Conservation (phyloP, 2,888 invertebrate species). For the Nudaria mundana region DNA sequence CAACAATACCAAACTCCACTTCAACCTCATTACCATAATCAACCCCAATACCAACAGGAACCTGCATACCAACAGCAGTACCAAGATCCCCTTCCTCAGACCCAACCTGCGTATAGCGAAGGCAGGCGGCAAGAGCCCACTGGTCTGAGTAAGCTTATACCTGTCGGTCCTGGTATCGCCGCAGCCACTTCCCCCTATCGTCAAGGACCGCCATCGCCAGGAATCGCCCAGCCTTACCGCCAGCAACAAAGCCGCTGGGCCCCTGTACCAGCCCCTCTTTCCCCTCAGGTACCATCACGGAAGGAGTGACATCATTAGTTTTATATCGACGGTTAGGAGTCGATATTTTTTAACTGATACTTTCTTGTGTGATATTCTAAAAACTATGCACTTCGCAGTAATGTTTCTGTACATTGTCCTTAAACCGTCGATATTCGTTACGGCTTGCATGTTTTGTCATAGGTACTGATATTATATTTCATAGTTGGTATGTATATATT, state of each 20-base stretch:
- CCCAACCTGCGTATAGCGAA: constrained; percentile 56
- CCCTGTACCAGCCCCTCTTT: constrained; percentile 71
- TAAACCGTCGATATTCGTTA: constrained; percentile 26
- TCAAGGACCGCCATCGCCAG: constrained; percentile 61
- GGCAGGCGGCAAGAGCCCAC: constrained; percentile 64
- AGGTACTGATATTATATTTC: constrained; percentile 18
- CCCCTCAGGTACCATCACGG: constrained; percentile 68
- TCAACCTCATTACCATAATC: constrained; percentile 37
- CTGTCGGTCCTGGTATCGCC: constrained; percentile 62
- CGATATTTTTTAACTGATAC: neutral
- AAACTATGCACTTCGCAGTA: no score
- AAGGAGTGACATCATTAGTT: constrained; percentile 37
- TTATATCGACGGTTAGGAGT: constrained; percentile 4
- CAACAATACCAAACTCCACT: constrained; percentile 31
- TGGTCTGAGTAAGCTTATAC: constrained; percentile 74
- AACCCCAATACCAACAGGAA: constrained; percentile 33
- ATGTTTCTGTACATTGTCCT: no score
- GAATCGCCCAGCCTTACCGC: constrained; percentile 62
- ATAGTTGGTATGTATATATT: constrained; percentile 16
- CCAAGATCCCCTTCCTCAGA: constrained; percentile 39
- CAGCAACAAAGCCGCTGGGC: constrained; percentile 72
- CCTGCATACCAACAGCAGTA: constrained; percentile 52
- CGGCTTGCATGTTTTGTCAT: constrained; percentile 37
- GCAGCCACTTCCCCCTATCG: constrained; percentile 46
- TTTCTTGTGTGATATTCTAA: no score